Evolutionary conservation across 2,888 invertebrate genomes (phyloP), one percentile per base, ranked within the genome.

Genomic region (Oxyscelio sp.): DNA sequence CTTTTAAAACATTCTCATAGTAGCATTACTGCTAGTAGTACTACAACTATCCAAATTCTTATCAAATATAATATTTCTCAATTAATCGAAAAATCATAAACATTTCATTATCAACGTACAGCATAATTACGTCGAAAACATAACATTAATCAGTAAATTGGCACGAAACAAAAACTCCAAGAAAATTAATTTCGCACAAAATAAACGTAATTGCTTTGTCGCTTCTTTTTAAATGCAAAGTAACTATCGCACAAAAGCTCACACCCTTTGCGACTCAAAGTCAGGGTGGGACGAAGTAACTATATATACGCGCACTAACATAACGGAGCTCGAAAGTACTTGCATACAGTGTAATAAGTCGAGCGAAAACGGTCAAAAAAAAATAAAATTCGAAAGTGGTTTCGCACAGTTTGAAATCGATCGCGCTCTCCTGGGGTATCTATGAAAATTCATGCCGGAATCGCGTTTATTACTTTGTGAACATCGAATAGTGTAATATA

Each of bases 371-470:
- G n/a, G 50, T 43, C 56, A 11, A 65, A 65, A 59, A 38, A 59
- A 59, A 70, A n/a, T 22, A 66, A 52, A 61, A 65, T 17, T 66
- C 52, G 54, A 22, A 59, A 74, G 73, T 65, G 80, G 58, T 54
- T 21, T 63, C 48, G 27, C 31, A 38, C 71, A 68, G 61, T 58
- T 59, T 27, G 15, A 59, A 81, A 81, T 81, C 74, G 74, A 81
- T 81, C 65, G 21, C 38, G 9, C 50, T 31, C 61, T 40, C 27
- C 40, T 24, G 13, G 59, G 73, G 73, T 63, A 70, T 24, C 74
- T 66, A 83, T 83, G 77, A 83, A 83, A 83, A 83, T 77, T 77
- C 77, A 83, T 83, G 73, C 75, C 27, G 59, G 38, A 56, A 59
- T 77, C 65, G 77, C 83, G 61, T 82, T 82, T 71, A 83, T 83